These are phyloP conservation scores for Erpornis zantholeuca DNA, from an alignment of 2,113 vertebrate species.

Conservation along the genomic window DNA sequence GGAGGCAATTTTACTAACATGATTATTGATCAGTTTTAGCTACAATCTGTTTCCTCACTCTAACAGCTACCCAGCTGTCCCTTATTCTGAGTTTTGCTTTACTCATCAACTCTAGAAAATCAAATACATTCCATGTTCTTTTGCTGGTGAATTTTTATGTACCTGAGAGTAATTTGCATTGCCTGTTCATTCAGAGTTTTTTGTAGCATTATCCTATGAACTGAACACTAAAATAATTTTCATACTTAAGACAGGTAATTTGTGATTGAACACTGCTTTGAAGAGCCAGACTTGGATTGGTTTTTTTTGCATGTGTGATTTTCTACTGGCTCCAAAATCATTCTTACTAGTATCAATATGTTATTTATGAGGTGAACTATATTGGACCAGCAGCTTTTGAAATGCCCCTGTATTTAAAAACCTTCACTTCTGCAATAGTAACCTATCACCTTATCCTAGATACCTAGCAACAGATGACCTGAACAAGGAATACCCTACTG, in stretches of 20 bases:
- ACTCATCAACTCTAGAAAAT: background rate
- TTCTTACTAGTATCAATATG: background rate
- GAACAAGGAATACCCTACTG: background rate
- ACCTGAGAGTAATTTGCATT: background rate
- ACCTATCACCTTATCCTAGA: background rate
- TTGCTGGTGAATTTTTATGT: background rate
- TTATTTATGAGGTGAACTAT: background rate
- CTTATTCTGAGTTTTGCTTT: background rate
- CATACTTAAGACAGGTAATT: background rate
- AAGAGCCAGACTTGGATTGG: background rate
- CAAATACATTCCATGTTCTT: background rate
- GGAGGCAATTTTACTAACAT: background rate
- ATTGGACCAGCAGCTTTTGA: background rate
- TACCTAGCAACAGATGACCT: rapidly evolving
- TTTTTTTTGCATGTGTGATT: background rate
- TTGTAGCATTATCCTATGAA: background rate
- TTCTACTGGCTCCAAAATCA: background rate
- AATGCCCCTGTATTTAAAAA: background rate
- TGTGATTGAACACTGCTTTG: background rate
- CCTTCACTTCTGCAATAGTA: background rate
- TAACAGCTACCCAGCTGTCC: background rate
- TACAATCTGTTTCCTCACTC: rapidly evolving
- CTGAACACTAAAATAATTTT: background rate
- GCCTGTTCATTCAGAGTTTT: background rate
- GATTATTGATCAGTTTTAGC: background rate